Conservation (phyloP, 2,888 invertebrate species). For the Linnaemya vulpina region DNA sequence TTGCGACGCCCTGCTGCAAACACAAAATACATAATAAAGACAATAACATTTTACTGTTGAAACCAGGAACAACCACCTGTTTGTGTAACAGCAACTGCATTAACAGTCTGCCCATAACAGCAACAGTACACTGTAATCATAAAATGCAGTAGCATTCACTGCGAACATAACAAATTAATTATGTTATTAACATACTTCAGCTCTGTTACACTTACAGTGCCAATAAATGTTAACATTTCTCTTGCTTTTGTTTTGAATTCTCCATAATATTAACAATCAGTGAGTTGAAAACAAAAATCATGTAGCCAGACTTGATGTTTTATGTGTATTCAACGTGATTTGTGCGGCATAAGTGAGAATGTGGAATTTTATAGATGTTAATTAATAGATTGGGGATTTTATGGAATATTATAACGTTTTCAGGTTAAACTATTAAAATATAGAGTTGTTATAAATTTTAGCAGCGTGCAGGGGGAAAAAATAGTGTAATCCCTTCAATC, state of each 20-base stretch:
- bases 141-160: background rate
- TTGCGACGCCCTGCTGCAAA: conserved; percentile 9
- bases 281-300: too few species aligned
- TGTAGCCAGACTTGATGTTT: too few species aligned
- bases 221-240: background rate
- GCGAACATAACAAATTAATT: background rate
- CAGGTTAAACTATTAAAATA: too few species aligned
- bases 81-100: background rate
- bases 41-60: background rate
- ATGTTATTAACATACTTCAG: background rate
- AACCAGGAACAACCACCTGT: conserved; percentile 34
- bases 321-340: too few species aligned
- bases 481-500: too few species aligned
- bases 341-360: too few species aligned
- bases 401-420: too few species aligned
- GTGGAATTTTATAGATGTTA: too few species aligned
- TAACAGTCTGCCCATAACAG: background rate
- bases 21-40: background rate
- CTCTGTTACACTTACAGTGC: background rate
- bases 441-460: too few species aligned
- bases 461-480: too few species aligned
- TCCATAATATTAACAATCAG: background rate
- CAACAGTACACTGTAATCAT: background rate
- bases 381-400: too few species aligned
- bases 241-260: background rate